A percentile compares a stretch with the other conserved stretches of the same genome.
Conservation (phyloP, 2,113 vertebrate genomes). For the Pedionomus torquatus region DNA sequence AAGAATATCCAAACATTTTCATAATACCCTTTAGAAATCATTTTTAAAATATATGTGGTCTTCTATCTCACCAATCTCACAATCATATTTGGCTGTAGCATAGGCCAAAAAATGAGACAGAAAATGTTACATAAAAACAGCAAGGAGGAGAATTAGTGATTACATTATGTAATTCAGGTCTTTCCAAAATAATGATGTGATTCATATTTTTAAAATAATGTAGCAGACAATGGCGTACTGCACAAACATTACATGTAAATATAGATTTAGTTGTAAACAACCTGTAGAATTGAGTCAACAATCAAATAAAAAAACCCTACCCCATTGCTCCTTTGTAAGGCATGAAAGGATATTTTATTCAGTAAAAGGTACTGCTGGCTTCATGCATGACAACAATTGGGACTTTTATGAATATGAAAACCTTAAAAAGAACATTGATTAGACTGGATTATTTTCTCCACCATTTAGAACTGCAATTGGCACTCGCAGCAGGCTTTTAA, state of each 20-base stretch:
- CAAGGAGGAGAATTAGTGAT: not conserved
- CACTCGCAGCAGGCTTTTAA: conserved; percentile 42
- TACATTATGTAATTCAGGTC: not conserved
- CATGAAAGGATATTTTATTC: conserved; percentile 48
- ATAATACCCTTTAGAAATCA: not conserved
- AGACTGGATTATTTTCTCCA: conserved; percentile 62
- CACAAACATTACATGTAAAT: not conserved
- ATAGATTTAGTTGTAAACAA: not conserved
- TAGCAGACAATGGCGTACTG: not conserved
- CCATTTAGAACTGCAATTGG: conserved; percentile 50
- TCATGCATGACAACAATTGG: conserved; percentile 31
- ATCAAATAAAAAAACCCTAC: conserved; percentile 13
- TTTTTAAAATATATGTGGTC: not conserved
- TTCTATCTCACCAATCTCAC: not conserved
- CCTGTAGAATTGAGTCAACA: not conserved
- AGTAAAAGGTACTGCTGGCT: conserved; percentile 37
- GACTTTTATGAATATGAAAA: conserved; percentile 38
- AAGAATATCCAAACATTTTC: not conserved
- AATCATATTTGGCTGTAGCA: not conserved
- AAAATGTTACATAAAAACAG: not conserved
- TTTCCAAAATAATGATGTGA: not conserved
- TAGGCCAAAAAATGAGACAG: not conserved
- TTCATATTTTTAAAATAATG: not conserved
- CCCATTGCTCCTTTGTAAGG: conserved; percentile 8
- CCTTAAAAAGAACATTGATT: conserved; percentile 52